These are phyloP conservation scores for Ispidina picta DNA, from an alignment of 2,797 vertebrate species.

Conservation along the genomic window DNA sequence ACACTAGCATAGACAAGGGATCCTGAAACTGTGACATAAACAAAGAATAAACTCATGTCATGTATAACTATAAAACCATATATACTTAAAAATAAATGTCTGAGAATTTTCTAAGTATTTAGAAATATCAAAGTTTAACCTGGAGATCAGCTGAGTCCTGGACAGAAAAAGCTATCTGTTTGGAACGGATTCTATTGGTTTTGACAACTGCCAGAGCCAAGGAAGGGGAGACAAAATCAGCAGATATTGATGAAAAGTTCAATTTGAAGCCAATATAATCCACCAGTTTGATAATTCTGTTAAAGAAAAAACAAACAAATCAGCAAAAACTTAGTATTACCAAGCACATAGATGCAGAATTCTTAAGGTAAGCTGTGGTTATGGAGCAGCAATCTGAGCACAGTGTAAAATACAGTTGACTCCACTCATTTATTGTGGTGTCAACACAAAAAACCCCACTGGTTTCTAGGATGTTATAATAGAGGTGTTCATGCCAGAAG, in stretches of 20 bases:
- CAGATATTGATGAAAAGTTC: conserved; percentile 71
- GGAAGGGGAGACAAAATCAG: conserved; percentile 77
- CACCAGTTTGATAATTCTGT: conserved; percentile 87
- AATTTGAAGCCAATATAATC: conserved; percentile 87
- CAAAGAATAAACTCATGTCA: neutral
- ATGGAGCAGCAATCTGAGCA: neutral
- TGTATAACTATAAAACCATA: neutral
- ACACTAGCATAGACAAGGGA: neutral
- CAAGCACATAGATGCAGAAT: neutral
- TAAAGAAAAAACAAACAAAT: neutral
- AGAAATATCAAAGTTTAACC: conserved; percentile 72
- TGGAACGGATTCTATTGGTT: conserved; percentile 81
- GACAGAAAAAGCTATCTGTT: conserved; percentile 79
- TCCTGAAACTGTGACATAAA: neutral
- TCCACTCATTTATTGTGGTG: neutral
- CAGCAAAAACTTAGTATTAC: neutral
- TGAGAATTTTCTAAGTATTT: neutral
- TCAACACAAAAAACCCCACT: neutral
- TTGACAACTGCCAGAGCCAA: conserved; percentile 85
- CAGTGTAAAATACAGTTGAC: neutral
- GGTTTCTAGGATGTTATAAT: neutral
- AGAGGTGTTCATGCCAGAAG: neutral
- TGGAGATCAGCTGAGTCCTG: conserved; percentile 79
- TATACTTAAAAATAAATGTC: neutral
- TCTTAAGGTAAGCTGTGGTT: neutral